Conservation (phyloP, 2,113 vertebrate species). For the Caloenas nicobarica region DNA sequence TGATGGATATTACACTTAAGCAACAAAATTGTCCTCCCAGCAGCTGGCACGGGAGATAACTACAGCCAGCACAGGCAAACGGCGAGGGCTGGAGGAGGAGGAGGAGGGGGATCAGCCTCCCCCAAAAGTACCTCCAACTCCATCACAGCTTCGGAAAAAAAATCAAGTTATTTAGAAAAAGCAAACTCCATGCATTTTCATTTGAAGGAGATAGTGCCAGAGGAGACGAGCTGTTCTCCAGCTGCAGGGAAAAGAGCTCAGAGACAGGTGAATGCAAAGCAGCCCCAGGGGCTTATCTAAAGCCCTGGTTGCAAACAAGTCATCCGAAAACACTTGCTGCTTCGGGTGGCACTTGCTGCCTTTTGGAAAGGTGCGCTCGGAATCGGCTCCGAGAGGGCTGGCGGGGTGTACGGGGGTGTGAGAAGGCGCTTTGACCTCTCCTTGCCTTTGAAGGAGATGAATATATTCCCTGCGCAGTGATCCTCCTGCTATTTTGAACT, state of each 20-base stretch:
- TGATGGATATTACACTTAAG: constrained; percentile 20
- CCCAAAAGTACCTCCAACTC: neutral
- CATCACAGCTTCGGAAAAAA: neutral
- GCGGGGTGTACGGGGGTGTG: neutral
- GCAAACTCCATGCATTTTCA: constrained; percentile 46
- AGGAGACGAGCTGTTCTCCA: neutral
- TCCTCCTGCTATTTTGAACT: neutral
- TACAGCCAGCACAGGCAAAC: neutral
- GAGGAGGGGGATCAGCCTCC: neutral
- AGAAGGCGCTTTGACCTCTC: fast-evolving
- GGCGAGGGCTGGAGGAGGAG: neutral
- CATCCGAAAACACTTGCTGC: neutral
- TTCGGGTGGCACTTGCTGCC: neutral
- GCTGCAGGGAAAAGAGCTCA: neutral
- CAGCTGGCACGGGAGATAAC: constrained; percentile 40
- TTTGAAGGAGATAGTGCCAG: constrained; percentile 8
- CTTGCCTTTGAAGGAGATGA: neutral
- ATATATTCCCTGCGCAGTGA: neutral
- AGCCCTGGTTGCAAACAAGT: neutral
- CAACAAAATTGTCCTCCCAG: constrained; percentile 3
- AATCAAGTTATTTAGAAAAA: constrained; percentile 32
- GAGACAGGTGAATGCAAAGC: constrained; percentile 36
- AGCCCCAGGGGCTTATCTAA: neutral
- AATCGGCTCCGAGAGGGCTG: neutral
- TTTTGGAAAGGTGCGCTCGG: neutral